A percentile compares a stretch with the other conserved stretches of the same genome.
These are phyloP conservation scores for Oophaga sylvatica DNA, from an alignment of 2,797 vertebrate species.

Conservation along the genomic window DNA sequence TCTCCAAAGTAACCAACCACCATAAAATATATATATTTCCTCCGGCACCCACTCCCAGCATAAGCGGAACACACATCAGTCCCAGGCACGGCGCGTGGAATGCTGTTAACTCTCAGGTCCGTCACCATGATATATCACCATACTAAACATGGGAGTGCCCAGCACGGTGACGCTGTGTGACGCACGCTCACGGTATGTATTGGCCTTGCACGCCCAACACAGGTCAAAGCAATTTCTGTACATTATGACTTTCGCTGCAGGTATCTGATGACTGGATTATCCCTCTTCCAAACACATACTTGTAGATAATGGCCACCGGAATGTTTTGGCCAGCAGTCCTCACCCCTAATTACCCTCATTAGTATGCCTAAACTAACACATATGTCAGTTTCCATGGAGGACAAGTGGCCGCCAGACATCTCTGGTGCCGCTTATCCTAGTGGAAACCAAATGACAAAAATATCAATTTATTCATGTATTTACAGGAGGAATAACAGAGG, in stretches of 20 bases:
- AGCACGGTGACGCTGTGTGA: background rate
- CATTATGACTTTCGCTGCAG: background rate
- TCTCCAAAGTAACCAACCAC: background rate
- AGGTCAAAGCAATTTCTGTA: background rate
- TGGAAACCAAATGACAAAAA: no score
- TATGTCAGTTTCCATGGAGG: no score
- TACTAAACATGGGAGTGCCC: constrained; percentile 33
- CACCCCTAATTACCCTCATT: background rate
- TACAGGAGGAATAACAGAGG: no score
- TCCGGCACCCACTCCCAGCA: background rate
- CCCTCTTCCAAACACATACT: background rate
- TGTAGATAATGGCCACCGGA: background rate
- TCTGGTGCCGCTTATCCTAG: no score
- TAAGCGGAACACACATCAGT: background rate
- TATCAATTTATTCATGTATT: no score
- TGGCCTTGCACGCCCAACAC: background rate
- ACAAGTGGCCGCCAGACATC: no score
- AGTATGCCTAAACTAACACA: no score
- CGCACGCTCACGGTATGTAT: background rate
- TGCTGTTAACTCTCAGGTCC: background rate
- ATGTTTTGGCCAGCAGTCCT: background rate
- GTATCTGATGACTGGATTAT: background rate
- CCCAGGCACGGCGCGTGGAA: background rate
- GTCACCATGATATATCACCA: background rate
- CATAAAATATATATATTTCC: background rate